Evolutionary conservation across 2,888 invertebrate species (phyloP), one percentile per base, ranked within the genome.

Genomic region (Drosophila picticornis): DNA sequence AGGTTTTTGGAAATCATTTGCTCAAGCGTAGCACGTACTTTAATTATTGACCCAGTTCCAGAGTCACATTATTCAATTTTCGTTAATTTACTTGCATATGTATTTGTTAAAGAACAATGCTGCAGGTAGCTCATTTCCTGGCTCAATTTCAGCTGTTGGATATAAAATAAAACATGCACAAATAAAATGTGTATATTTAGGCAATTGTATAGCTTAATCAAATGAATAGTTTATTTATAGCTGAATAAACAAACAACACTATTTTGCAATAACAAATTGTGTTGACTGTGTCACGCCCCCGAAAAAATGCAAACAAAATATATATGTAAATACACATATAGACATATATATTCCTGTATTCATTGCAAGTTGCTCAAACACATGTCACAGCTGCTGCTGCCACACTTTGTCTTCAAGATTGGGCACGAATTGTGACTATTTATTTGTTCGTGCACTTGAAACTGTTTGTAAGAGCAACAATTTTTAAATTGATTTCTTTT

Each of bases 371-470:
- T 80, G 84, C 70, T 75, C 70, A 71, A 79, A 68, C 55, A 57
- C 68, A 65, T 43, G 13, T 3, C 40, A 59, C 63, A 72, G 46
- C 48, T 55, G 56, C 48, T 55, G 56, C 40, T 16, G 34, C 22
- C 71, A 62, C 56, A 52, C 52, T 36, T 57, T 31, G n/a, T 34
- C 34, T 36, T 52, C n/a, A n/a, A 69, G 53, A 74, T 77, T 61
- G 69, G 50, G 36, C 57, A 73, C 73, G 46, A 65, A 68, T 82
- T 73, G 82, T 77, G 82, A 62, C 74, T 73, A 73, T 59, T 51
- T 72, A 72, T 55, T 51, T 72, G 75, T 75, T 63, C 64, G 40
- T 80, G 87, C 84, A 80, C 86, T 88, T 88, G 82, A 85, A 83
- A 72, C 48, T 51, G 67, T 70, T 73, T 64, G 59, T 67, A 58